These are phyloP conservation scores for Oxyura jamaicensis DNA, from an alignment of 2,113 vertebrate genomes.

Conservation along the genomic window DNA sequence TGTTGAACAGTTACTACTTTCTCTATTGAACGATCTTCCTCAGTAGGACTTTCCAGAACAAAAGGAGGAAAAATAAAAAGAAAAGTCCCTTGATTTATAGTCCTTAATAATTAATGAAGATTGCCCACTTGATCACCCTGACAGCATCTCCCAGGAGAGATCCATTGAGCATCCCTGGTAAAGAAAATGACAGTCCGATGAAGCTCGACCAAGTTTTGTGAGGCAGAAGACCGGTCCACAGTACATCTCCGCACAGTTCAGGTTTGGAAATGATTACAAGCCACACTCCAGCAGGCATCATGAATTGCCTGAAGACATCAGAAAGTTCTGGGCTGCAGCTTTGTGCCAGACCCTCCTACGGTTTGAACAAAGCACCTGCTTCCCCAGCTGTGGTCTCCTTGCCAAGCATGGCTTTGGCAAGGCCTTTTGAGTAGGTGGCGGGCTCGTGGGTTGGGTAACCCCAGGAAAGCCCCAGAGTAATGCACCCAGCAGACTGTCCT, in stretches of 20 bases:
- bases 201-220: background rate
- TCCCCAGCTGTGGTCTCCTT: background rate
- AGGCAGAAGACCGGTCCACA: background rate
- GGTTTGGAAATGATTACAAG: background rate
- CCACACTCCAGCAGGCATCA: accelerated
- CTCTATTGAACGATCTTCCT: background rate
- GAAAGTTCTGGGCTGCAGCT: background rate
- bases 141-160: background rate
- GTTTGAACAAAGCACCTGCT: background rate
- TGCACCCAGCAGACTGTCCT: accelerated
- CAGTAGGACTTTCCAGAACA: background rate
- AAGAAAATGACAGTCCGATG: background rate
- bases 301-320: background rate
- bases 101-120: background rate
- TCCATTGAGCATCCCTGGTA: background rate
- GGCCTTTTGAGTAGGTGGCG: background rate
- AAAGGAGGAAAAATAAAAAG: background rate
- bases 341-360: background rate
- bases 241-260: background rate
- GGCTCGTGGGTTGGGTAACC: background rate
- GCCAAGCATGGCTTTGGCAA: background rate
- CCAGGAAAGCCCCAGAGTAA: background rate
- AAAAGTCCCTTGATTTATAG: background rate
- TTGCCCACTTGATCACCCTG: background rate
- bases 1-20: background rate